phyloP scores from a whole-genome alignment of 2,888 invertebrate genomes.

The Strigamia maritima region DNA sequence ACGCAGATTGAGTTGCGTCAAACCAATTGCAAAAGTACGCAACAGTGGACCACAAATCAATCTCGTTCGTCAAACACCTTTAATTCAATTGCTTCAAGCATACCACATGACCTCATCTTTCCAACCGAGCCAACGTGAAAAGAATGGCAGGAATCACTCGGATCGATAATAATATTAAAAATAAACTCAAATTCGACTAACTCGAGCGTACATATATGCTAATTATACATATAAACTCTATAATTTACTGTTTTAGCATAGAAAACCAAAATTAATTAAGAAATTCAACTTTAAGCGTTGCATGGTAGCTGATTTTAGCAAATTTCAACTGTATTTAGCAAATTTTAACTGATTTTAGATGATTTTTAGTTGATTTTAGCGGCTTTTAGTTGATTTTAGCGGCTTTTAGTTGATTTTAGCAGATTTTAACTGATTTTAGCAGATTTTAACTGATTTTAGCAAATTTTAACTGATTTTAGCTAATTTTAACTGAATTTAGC shows the following conservation, averaged over 20 bases:
- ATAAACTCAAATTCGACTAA: neutral
- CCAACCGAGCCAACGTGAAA: neutral
- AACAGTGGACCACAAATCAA: slow-evolving; percentile 19
- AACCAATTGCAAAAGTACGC: slow-evolving; percentile 22
- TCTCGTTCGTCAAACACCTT: slow-evolving; percentile 5
- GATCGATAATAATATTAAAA: neutral
- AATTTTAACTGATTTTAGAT: too few relatives aligned
- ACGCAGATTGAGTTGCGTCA: slow-evolving; percentile 18
- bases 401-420: too few relatives aligned
- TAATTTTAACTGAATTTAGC: too few relatives aligned
- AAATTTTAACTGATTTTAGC: too few relatives aligned
- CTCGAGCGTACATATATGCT: neutral
- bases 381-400: too few relatives aligned
- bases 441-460: too few relatives aligned
- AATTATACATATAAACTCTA: neutral
- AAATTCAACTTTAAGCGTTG: too few relatives aligned
- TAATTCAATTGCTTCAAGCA: slow-evolving; percentile 8
- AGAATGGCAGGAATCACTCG: neutral
- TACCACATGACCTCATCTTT: neutral
- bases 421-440: too few relatives aligned
- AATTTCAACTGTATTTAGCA: too few relatives aligned
- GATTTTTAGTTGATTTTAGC: too few relatives aligned
- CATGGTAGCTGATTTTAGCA: too few relatives aligned
- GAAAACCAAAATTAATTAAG: too few relatives aligned
- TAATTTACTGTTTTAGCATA: neutral